Evolutionary conservation across 2,888 invertebrate species (phyloP).

Genomic region (Luffia ferchaultella): DNA sequence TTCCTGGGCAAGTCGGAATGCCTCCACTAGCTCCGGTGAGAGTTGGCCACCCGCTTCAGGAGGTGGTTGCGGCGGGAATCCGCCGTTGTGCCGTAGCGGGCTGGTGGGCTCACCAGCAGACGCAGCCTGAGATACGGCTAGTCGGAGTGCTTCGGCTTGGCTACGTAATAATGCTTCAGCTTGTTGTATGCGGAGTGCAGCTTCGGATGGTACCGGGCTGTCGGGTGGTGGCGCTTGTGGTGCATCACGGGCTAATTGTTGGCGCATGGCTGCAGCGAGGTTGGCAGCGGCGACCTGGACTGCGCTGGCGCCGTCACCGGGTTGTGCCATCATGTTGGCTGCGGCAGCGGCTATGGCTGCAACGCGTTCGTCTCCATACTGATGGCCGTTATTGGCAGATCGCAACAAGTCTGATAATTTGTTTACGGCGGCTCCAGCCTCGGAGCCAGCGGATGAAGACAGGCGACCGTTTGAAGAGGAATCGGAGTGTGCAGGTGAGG

Average conservation of each 20-base stretch:
- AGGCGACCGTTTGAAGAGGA: slow-evolving; percentile 85
- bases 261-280: slow-evolving; percentile 79
- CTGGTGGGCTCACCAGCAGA: slow-evolving; percentile 48
- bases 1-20: slow-evolving; percentile 75
- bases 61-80: slow-evolving; percentile 45
- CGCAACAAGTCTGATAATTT: slow-evolving; percentile 68
- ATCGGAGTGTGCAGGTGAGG: slow-evolving; percentile 87
- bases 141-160: slow-evolving; percentile 84
- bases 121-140: slow-evolving; percentile 80
- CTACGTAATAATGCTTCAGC: slow-evolving; percentile 83
- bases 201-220: slow-evolving; percentile 82
- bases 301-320: slow-evolving; percentile 69
- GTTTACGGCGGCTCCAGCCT: slow-evolving; percentile 72
- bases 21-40: slow-evolving; percentile 76
- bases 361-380: slow-evolving; percentile 74
- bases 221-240: slow-evolving; percentile 75
- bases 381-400: slow-evolving; percentile 70
- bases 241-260: slow-evolving; percentile 62
- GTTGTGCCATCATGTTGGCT: slow-evolving; percentile 68
- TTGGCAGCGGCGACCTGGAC: slow-evolving; percentile 80
- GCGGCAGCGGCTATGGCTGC: slow-evolving; percentile 76
- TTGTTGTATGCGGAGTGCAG: slow-evolving; percentile 75
- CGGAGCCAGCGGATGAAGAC: slow-evolving; percentile 83
- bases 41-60: slow-evolving; percentile 62
- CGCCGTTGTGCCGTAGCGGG: slow-evolving; percentile 55